Base-by-base conservation (phyloP, 2,113 vertebrate species). In the Stigmatopora nigra region DNA sequence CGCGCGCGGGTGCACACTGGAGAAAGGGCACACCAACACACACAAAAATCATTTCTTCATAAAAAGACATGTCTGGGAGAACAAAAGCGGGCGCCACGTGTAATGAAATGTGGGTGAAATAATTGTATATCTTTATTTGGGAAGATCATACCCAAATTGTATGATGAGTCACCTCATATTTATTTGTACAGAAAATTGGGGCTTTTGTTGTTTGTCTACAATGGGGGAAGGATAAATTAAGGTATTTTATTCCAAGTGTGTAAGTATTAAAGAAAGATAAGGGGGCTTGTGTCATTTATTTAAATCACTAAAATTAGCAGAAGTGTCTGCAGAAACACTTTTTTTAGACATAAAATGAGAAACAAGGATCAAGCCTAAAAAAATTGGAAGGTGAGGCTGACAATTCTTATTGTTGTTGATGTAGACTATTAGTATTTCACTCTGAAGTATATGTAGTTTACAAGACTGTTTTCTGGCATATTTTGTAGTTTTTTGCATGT, bases 61-160 rank as follows among this genome's bases (percentile, higher is more conserved):
- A 69, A 48, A 59, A 35, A 56, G 5, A 19, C 51, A 41, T 47
- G 61, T 13, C 31, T 68, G 35, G 53, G 22, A 15, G 22, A 56
- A 31, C 22, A 31, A 35, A 56, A 56, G 51, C 19, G 19, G 4
- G 51, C 14, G 51, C 20, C 51, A 53, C 9, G 15, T 71, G 45
- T 46, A 11, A 61, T 14, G 17, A 55, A 44, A 16, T 31, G 65
- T 58, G 14, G 48, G 47, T 48, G 3, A 51, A 31, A 60, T 61
- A 41, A 12, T n/a, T 52, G n/a, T 36, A 25, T 46, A 25, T 46
- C 57, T 65, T 60, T 15, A 61, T 8, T 48, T 20, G n/a, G 68
- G 17, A 41, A 19, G 16, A 59, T 59, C 20, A 52, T 13, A 25
- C 11, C 1, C 19, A 12, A 11, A 53, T 53, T 1, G 19, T 15